Percentiles rank a stretch among this genome's conserved stretches.
Conservation (phyloP, 1,140 invertebrate species). For the Harpegnathos saltator region DNA sequence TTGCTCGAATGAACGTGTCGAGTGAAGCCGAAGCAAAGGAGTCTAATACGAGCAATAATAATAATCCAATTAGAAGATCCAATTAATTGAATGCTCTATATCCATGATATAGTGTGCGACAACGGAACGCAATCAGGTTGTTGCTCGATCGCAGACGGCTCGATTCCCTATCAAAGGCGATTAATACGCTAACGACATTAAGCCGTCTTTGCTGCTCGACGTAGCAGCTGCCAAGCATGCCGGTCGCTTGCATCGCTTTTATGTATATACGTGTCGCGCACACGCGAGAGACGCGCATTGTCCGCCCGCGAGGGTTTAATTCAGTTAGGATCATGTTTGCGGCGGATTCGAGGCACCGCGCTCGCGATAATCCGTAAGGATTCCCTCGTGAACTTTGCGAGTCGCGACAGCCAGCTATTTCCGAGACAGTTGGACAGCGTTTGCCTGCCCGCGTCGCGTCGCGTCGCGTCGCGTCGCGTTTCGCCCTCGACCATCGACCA, state of each 20-base stretch:
- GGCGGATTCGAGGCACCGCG: neutral
- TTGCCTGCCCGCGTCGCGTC: too few species aligned
- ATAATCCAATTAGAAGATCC: too few species aligned
- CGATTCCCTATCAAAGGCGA: neutral
- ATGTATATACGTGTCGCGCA: neutral
- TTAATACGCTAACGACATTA: conserved; percentile 16
- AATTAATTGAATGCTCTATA: too few species aligned
- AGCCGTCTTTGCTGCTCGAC: neutral
- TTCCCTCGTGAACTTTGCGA: neutral
- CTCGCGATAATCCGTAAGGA: neutral
- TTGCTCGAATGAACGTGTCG: too few species aligned
- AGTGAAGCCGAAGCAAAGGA: too few species aligned
- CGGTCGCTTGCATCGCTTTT: neutral
- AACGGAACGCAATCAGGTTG: neutral
- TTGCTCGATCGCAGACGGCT: neutral
- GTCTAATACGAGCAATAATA: too few species aligned
- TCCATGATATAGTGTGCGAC: too few species aligned
- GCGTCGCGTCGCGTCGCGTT: too few species aligned
- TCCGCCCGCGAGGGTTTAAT: neutral
- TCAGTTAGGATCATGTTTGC: neutral
- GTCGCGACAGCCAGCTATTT: neutral
- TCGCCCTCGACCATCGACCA: too few species aligned
- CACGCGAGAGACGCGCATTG: neutral
- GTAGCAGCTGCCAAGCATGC: neutral
- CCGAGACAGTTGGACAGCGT: neutral